Evolutionary conservation across 1,140 invertebrate genomes (phyloP).

Genomic region (Drosophila suzukii): DNA sequence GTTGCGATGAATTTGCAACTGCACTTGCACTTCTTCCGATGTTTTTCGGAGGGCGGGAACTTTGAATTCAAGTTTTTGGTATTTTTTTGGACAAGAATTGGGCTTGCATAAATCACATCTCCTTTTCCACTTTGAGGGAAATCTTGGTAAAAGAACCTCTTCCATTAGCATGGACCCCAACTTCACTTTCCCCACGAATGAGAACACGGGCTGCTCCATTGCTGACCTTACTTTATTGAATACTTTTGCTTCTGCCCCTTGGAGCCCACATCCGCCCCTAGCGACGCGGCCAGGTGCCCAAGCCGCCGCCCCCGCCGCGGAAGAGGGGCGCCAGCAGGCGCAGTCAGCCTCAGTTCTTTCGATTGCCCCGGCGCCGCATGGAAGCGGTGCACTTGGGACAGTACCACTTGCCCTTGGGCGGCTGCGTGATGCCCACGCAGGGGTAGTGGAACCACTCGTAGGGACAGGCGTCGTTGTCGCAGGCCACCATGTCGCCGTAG

Average conservation of each 20-base stretch:
- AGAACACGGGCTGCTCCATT: background rate
- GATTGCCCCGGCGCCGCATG: constrained; percentile 93
- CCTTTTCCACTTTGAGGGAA: too few species aligned
- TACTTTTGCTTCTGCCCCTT: background rate
- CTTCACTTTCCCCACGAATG: background rate
- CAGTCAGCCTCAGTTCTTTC: constrained; percentile 87
- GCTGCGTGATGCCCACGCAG: constrained; percentile 97
- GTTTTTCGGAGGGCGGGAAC: background rate
- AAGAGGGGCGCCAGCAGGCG: constrained; percentile 25
- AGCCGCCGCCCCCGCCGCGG: constrained; percentile 11
- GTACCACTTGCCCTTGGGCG: constrained; percentile 99
- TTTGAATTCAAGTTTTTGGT: background rate
- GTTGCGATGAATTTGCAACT: background rate
- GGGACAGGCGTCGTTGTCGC: constrained; percentile 98
- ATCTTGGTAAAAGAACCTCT: too few species aligned
- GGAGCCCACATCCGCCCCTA: background rate
- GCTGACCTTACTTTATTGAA: constrained; percentile 9
- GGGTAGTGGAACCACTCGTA: constrained; percentile 99
- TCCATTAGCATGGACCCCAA: too few species aligned
- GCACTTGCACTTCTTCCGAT: background rate
- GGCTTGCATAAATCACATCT: too few species aligned
- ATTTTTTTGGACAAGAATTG: too few species aligned
- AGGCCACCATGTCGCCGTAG: constrained; percentile 99
- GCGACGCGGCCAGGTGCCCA: constrained; percentile 13
- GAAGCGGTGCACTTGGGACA: constrained; percentile 97